Base-by-base conservation (phyloP, 1,140 invertebrate genomes). In the Coboldia fuscipes region DNA sequence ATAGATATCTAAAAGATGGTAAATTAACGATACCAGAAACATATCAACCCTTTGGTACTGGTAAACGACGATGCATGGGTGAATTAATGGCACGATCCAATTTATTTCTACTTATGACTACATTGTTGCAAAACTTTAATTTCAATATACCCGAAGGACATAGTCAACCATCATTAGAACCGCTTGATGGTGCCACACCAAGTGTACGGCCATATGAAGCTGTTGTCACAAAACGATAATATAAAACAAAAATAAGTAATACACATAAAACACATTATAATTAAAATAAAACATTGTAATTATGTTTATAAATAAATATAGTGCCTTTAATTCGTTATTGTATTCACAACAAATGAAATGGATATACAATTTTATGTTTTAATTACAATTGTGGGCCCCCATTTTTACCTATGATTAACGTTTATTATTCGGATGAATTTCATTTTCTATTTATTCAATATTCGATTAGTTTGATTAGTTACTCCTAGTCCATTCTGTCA, bases 1-100 rank as follows among this genome's bases (percentile, higher is more conserved):
- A 84, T 40, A 60, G 82, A 40, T 86, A 78, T 48, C 47, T 88
- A 2, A 60, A 71, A 21, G 54, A 67, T 30, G 75, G 75, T 10
- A 73, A 72, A 45, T 46, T 76, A 13, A 47, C 55, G 4, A 51
- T 77, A 17, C 72, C 72, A 0, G 78, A 84, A 13, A 60, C 64
- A 21, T 78, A 73, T 45, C 60, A 80, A 41, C 79, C 81, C 0
- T 89, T 88, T 43, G 75, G 81, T 28, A 57, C 75, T 17, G 78
- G 78, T 51, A 83, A 77, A 44, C 74, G 77, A 48, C 68, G 75
- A 24, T 93, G 86, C 45, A 73, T 88, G 46, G 86, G 86, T 8
- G 83, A 90, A 57, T 59, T 70, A 14, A 48, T 92, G 33, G 84
- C 82, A 1, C 74, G 72, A 42, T 73, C 78, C 37, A 89, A 88